Base-by-base conservation (phyloP, 2,797 vertebrate species). In the Pangasius mekongensis region DNA sequence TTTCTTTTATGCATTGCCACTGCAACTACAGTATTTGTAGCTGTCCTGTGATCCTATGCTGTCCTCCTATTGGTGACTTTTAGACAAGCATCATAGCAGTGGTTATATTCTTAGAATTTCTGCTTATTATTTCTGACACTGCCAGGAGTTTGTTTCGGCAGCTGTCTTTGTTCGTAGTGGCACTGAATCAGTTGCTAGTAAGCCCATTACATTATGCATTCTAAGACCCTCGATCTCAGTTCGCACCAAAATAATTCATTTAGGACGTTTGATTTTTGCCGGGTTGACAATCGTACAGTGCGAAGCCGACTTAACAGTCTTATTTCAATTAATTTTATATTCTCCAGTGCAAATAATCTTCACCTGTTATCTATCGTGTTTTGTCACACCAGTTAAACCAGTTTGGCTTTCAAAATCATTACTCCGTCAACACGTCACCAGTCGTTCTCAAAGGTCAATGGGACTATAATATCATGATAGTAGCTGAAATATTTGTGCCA, bases 401-500 rank as follows among this genome's bases (percentile, higher is more conserved):
- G 5, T 49, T 83, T 67, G 47, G 3, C 43, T 83, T 60, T 83
- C 9, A 64, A 83, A 82, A 64, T 83, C 81, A 66, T 64, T 67
- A 67, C n/a, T 83, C 82, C 62, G n/a, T 30, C 33, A 39, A 49
- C 58, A 66, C 60, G 5, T 83, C 60, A 67, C 47, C 27, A 67
- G 62, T 30, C 43, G 4, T 67, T 52, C 62, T 67, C 27, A 67
- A 67, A 67, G 82, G 8, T 83, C 62, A 13, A 1, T n/a, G 2
- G 89, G 89, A 92, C 91, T 92, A 91, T 87, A 89, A 90, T 92
- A 90, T 90, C 89, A 86, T 10, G 91, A 93, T 90, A 93, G 93
- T 94, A 92, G 94, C 91, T 89, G 90, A 95, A 95, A 94, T 94
- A 94, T 95, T 96, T 95, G 94, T 95, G 94, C 94, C 94, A 94